Percentiles rank a stretch among this genome's conserved stretches.
Conservation (phyloP, 2,888 invertebrate species). For the Brachypterus glaber region DNA sequence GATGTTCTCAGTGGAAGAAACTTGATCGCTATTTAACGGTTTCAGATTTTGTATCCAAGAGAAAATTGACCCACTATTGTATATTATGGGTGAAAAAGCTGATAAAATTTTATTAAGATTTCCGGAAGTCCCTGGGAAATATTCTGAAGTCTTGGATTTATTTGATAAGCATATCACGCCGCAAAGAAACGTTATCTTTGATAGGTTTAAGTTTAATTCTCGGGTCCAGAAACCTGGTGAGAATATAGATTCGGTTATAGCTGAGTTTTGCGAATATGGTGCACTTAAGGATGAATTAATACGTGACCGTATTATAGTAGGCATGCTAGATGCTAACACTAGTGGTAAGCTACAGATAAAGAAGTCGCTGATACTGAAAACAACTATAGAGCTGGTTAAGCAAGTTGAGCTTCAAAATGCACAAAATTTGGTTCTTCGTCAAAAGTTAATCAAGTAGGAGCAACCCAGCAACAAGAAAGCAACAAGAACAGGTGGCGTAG, state of each 20-base stretch:
- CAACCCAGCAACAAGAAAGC: no score
- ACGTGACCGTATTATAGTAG: slow-evolving; percentile 26
- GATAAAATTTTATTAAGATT: slow-evolving; percentile 14
- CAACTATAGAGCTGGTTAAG: slow-evolving; percentile 11
- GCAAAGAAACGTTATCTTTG: background rate
- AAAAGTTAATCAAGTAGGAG: no score
- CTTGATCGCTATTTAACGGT: no score
- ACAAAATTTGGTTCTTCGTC: background rate
- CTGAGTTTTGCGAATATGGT: slow-evolving; percentile 22
- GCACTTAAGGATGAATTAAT: slow-evolving; percentile 24
- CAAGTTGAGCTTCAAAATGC: slow-evolving; percentile 14
- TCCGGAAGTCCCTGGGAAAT: slow-evolving; percentile 4
- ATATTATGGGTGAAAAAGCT: slow-evolving; percentile 20
- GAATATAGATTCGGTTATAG: slow-evolving; percentile 16
- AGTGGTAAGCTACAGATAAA: slow-evolving; percentile 20
- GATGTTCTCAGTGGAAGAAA: no score
- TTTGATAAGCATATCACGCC: slow-evolving; percentile 10
- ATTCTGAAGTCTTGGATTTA: slow-evolving; percentile 18
- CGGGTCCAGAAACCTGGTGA: background rate
- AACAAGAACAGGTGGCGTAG: no score
- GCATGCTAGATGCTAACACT: slow-evolving; percentile 20
- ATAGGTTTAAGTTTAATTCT: slow-evolving; percentile 2
- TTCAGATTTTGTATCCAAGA: no score
- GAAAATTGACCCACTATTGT: slow-evolving; percentile 20
- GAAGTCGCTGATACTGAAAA: slow-evolving; percentile 5